A percentile compares a stretch with the other conserved stretches of the same genome.
phyloP scores from a whole-genome alignment of 2,113 vertebrate species.

The Prochilodus magdalenae region DNA sequence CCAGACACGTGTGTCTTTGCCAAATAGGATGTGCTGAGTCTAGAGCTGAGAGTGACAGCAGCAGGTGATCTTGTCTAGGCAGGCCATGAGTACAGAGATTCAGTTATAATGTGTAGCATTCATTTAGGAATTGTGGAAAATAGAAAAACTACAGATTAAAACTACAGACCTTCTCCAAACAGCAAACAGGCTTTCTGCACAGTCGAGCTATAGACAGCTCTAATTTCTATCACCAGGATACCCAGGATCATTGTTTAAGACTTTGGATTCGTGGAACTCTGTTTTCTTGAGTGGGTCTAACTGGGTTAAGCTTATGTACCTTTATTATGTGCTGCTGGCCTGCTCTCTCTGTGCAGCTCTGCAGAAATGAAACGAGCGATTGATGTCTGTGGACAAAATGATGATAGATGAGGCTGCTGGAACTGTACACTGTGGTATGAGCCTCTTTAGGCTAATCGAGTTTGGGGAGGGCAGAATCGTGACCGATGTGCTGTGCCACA shows the following conservation, averaged over 20 bases:
- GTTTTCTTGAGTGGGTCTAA: conserved; percentile 12
- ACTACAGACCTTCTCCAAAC: background rate
- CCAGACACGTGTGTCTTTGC: too few species aligned
- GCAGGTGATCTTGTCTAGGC: background rate
- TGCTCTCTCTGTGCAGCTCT: background rate
- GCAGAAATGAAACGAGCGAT: conserved; percentile 33
- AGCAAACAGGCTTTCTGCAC: background rate
- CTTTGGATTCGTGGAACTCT: background rate
- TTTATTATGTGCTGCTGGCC: background rate
- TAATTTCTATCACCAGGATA: background rate
- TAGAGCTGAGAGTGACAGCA: too few species aligned
- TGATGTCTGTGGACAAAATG: conserved; percentile 36
- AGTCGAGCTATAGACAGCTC: background rate
- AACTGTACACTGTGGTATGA: conserved; percentile 27
- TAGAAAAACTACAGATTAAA: background rate
- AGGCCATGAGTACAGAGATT: background rate
- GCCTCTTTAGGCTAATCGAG: conserved; percentile 33
- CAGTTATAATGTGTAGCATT: too few species aligned
- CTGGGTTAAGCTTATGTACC: conserved; percentile 37
- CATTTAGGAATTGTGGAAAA: too few species aligned
- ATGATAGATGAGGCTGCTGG: conserved; percentile 40
- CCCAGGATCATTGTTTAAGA: background rate
- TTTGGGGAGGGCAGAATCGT: conserved; percentile 21
- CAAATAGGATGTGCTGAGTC: too few species aligned
- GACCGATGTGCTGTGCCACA: background rate